These are phyloP conservation scores for Brevimyrus niger DNA, from an alignment of 2,113 vertebrate species.

Conservation along the genomic window DNA sequence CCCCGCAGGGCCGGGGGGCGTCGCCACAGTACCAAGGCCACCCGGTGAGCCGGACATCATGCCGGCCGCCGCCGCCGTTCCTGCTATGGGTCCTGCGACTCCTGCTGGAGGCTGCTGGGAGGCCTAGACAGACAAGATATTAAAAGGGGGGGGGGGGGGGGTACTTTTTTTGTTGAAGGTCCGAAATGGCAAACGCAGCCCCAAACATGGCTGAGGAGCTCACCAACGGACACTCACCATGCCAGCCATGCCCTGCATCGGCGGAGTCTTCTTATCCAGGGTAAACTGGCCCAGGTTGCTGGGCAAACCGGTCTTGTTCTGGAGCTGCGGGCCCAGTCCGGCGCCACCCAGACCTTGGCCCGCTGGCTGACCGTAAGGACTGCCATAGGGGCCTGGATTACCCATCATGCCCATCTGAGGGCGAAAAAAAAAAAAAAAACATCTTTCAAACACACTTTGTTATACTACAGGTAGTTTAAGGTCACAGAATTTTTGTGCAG, in stretches of 20 bases:
- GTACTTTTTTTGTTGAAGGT: background rate
- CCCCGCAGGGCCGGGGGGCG: constrained; percentile 50
- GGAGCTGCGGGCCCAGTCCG: constrained; percentile 84
- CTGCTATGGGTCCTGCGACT: constrained; percentile 41
- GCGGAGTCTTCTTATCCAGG: constrained; percentile 86
- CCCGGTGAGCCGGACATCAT: constrained; percentile 67
- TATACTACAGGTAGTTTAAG: background rate
- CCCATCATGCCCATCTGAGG: constrained; percentile 90
- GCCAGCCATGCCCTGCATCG: constrained; percentile 76
- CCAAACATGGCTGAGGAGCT: background rate
- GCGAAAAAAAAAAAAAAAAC: background rate
- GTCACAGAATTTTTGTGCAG: too few relatives aligned
- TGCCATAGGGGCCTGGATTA: constrained; percentile 77
- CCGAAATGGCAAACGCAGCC: background rate
- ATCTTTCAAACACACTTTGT: background rate
- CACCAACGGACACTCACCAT: constrained; percentile 67
- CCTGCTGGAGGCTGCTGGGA: constrained; percentile 53
- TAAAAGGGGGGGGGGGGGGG: background rate
- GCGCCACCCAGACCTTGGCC: constrained; percentile 75
- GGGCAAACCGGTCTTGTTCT: constrained; percentile 79
- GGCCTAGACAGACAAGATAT: constrained; percentile 33
- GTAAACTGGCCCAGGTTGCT: constrained; percentile 83
- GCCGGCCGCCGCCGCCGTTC: constrained; percentile 35
- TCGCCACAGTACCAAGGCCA: constrained; percentile 67
- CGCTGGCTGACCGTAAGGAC: constrained; percentile 76